Evolutionary conservation across 2,888 invertebrate species (phyloP).

Genomic region (Eustalomyia histrio): DNA sequence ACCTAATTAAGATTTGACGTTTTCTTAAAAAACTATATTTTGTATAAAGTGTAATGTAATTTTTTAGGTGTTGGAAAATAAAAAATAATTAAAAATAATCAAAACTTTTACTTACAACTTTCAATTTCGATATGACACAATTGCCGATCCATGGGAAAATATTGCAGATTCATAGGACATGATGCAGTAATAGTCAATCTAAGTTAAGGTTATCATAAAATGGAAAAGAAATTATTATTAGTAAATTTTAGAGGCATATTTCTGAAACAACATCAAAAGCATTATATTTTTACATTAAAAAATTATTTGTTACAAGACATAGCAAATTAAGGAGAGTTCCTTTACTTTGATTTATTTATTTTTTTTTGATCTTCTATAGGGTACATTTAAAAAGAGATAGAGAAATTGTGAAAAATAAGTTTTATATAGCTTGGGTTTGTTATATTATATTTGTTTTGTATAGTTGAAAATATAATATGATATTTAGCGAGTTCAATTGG

Average conservation of each 20-base stretch:
- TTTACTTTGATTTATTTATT: no score
- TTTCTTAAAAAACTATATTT: constrained; percentile 15
- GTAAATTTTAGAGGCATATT: neutral
- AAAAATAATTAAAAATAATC: constrained; percentile 21
- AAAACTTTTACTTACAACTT: constrained; percentile 92
- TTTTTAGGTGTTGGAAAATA: neutral
- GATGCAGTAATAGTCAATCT: constrained; percentile 94
- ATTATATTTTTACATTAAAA: constrained; percentile 12
- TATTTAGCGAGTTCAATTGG: constrained; percentile 78
- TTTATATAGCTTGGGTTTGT: constrained; percentile 1
- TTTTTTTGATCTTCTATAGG: no score
- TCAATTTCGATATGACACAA: constrained; percentile 97
- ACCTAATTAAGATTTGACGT: constrained; percentile 1
- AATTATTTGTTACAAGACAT: constrained; percentile 8
- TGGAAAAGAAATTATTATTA: constrained; percentile 35
- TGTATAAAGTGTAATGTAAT: constrained; percentile 1
- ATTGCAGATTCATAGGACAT: constrained; percentile 97
- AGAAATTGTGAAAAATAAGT: neutral
- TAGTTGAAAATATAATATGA: constrained; percentile 35
- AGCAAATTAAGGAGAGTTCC: constrained; percentile 3
- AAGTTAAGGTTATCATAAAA: constrained; percentile 29
- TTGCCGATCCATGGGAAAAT: constrained; percentile 98
- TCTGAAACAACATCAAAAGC: constrained; percentile 37
- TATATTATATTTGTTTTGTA: neutral
- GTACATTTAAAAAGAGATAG: neutral